Base-by-base conservation (phyloP, 1,140 invertebrate species). In the Zaprionus kolodkinae region DNA sequence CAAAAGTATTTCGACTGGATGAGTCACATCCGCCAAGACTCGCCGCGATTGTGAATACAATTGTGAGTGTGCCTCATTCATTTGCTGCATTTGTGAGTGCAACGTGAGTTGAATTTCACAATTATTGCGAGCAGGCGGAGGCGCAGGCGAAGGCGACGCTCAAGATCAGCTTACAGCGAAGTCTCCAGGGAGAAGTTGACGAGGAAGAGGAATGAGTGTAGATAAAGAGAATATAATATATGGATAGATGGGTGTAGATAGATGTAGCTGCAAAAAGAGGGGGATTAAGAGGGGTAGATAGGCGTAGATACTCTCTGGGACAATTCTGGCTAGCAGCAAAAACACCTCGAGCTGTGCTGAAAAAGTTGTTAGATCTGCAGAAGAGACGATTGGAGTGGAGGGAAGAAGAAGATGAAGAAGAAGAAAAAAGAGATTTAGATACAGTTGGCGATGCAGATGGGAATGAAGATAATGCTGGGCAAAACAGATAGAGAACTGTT, bases 1-100 rank as follows among this genome's bases (percentile, higher is more conserved):
- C 27, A 30, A 30, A 30, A 33, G 71, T 67, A 63, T 73, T 78
- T 83, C 57, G 76, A 71, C 65, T 78, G 76, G 76, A 86, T 86
- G 83, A 86, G 62, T 86, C 83, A 86, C 79, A 87, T 86, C 83
- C 83, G 83, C 70, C 81, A 68, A 78, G n/a, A n/a, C n/a, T n/a
- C n/a, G n/a, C n/a, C 75, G 30, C 38, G 2, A 50, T 10, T n/a
- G 40, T 68, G 27, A 38, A 64, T 56, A 43, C 56, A 48, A 63
- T 40, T 40, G 13, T n/a, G 11, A 45, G 36, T 56, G 25, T 21
- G 33, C 43, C 21, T 56, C 50, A 36, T 70, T 61, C 27, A 73
- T 68, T 75, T 57, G 60, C 50, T 71, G 72, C 67, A 74, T 63
- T 48, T 35, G 54, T 60, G 68, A 56, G 55, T 75, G 54, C 68